phyloP scores from a whole-genome alignment of 2,797 vertebrate species.

The Argyrosomus regius region DNA sequence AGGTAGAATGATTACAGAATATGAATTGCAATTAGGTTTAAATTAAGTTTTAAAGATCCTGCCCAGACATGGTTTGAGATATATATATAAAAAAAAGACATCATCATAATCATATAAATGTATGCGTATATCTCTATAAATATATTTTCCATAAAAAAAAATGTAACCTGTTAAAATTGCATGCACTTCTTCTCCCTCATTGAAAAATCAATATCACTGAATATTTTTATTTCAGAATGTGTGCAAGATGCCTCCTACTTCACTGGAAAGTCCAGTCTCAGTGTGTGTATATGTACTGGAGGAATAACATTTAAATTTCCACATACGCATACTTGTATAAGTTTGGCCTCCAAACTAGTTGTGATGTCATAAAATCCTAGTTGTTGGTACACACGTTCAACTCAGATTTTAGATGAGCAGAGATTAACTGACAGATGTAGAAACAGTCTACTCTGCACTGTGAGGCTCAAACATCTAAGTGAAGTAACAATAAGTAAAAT shows the following conservation, averaged over 20 bases:
- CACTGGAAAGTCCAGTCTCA: not conserved
- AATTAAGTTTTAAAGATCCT: not conserved
- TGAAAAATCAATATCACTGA: not conserved
- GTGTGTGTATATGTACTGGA: not conserved
- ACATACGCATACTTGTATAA: not conserved
- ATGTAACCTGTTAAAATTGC: not conserved
- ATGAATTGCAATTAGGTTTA: not conserved
- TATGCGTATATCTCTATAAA: too few relatives aligned
- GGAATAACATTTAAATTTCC: not conserved
- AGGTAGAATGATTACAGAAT: too few relatives aligned
- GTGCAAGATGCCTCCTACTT: not conserved
- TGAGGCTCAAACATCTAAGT: slow-evolving; percentile 9
- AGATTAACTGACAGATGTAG: not conserved
- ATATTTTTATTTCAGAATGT: not conserved
- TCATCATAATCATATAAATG: not conserved
- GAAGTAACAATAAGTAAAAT: not conserved
- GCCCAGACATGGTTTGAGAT: not conserved
- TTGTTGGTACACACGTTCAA: not conserved
- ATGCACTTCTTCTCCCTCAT: not conserved
- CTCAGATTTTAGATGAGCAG: not conserved
- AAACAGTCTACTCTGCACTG: not conserved
- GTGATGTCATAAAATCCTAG: not conserved
- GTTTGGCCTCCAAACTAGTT: not conserved
- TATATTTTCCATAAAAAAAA: not conserved
- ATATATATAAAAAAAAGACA: not conserved